A percentile compares a stretch with the other conserved stretches of the same genome.
Conservation (phyloP, 1,140 invertebrate species). For the Drosophila pruinosa region DNA sequence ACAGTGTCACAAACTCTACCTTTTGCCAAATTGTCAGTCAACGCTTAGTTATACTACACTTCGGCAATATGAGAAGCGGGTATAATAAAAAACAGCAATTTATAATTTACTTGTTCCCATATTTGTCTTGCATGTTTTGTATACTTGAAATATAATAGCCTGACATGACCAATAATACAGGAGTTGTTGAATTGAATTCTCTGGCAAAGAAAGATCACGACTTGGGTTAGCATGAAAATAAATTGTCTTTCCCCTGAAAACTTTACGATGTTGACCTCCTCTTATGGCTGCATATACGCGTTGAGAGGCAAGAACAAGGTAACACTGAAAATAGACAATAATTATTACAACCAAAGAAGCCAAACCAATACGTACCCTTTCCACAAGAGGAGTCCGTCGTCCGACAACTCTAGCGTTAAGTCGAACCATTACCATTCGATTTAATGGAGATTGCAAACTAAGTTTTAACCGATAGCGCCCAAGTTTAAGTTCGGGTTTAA, state of each 20-base stretch:
- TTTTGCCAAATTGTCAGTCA: no score
- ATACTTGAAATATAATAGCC: not conserved
- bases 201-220: slow-evolving; percentile 29
- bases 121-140: slow-evolving; percentile 16
- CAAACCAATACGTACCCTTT: slow-evolving; percentile 23
- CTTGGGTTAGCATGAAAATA: slow-evolving; percentile 19
- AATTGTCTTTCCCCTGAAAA: slow-evolving; percentile 24
- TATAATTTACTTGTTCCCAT: slow-evolving; percentile 37
- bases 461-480: slow-evolving; percentile 25
- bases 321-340: slow-evolving; percentile 14
- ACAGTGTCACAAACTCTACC: no score
- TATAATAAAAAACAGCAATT: no score
- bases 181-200: not conserved
- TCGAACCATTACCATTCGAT: slow-evolving; percentile 37
- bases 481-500: slow-evolving; percentile 42
- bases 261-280: slow-evolving; percentile 34
- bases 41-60: no score
- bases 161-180: slow-evolving; percentile 26
- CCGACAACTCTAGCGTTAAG: slow-evolving; percentile 41
- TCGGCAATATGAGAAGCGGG: no score
- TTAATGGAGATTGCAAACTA: slow-evolving; percentile 23
- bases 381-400: slow-evolving; percentile 32
- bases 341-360: no score
- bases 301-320: slow-evolving; percentile 42
- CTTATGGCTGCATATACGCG: slow-evolving; percentile 34